phyloP scores from a whole-genome alignment of 2,113 vertebrate species.

The zebrafish (Danio rerio) region GRCz12tu NC_133176.1:21287501-21288000 shows the following conservation, averaged over 20 bases:
- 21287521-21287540: not conserved
- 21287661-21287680: not conserved
- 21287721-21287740: constrained; percentile 91
- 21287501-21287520: not conserved
- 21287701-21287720: constrained; percentile 69
- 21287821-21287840: no score
- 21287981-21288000: no score
- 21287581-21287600: not conserved
- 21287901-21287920: not conserved
- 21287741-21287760: constrained; percentile 87
- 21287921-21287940: not conserved
- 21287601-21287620: not conserved
- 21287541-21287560: not conserved
- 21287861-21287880: no score
- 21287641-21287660: not conserved
- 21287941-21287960: not conserved
- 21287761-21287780: constrained; percentile 88
- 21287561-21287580: not conserved
- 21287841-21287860: no score
- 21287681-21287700: not conserved
- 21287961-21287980: no score
- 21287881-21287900: not conserved
- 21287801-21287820: not conserved
- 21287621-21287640: not conserved
- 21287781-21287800: constrained; percentile 82